A percentile compares a stretch with the other conserved stretches of the same genome.
These are phyloP conservation scores for Drosophila miranda DNA, from an alignment of 1,140 invertebrate species.

Conservation along the genomic window DNA sequence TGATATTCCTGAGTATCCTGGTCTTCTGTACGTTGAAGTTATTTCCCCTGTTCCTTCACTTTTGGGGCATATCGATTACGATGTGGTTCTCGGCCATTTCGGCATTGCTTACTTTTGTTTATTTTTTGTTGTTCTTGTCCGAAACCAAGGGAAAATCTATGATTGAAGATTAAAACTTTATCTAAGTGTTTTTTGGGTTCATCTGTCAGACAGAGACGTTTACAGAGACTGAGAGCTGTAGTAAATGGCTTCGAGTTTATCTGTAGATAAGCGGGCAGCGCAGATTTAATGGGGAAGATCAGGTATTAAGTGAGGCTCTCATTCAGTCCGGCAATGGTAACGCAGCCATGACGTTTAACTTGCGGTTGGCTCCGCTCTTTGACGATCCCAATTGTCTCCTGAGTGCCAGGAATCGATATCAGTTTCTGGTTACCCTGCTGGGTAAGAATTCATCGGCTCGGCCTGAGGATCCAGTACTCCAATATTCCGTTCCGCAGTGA, in stretches of 20 bases:
- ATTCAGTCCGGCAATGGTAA: conserved; percentile 21
- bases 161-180: conserved; percentile 46
- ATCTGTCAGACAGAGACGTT: no score
- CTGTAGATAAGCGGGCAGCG: conserved; percentile 34
- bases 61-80: conserved; percentile 51
- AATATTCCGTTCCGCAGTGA: conserved; percentile 59
- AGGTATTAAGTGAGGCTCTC: neutral
- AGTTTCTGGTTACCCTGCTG: conserved; percentile 59
- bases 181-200: conserved; percentile 2
- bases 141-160: conserved; percentile 88
- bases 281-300: conserved; percentile 17
- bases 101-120: conserved; percentile 57
- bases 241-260: conserved; percentile 19
- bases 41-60: conserved; percentile 59
- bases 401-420: conserved; percentile 52
- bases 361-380: conserved; percentile 34
- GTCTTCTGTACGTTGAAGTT: conserved; percentile 61
- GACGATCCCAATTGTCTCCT: conserved; percentile 51
- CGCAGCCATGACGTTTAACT: conserved; percentile 45
- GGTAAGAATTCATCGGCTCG: conserved; percentile 21
- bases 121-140: conserved; percentile 83
- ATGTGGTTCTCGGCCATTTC: conserved; percentile 66
- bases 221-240: neutral
- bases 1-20: conserved; percentile 55
- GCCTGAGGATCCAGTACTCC: no score